Conservation (phyloP, 2,797 vertebrate species). For the Paguma larvata region DNA sequence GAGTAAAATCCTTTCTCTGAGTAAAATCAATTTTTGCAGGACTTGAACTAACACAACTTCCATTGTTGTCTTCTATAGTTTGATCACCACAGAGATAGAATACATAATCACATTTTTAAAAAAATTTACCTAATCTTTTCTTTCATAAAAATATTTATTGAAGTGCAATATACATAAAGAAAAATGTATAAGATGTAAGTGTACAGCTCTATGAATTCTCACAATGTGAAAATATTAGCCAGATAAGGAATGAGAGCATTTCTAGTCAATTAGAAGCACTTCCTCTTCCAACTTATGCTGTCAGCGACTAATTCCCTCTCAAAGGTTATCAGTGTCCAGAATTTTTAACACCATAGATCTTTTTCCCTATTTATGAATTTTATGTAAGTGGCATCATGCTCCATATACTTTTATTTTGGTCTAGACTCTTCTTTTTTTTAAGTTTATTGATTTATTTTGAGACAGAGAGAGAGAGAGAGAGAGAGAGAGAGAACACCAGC, state of each 20-base stretch:
- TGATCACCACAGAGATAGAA: background rate
- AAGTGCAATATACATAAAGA: background rate
- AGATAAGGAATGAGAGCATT: background rate
- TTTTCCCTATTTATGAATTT: constrained; percentile 16
- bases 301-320: background rate
- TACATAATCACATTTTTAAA: background rate
- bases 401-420: background rate
- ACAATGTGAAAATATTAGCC: background rate
- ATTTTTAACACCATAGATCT: background rate
- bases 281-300: background rate
- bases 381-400: background rate
- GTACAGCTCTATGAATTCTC: background rate
- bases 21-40: background rate
- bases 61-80: background rate
- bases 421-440: background rate
- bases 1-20: background rate
- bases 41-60: background rate
- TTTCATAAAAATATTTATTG: background rate
- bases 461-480: too few species aligned
- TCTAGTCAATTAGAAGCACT: background rate
- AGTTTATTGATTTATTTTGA: too few species aligned
- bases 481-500: too few species aligned
- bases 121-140: background rate
- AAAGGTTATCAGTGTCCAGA: background rate
- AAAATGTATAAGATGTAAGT: background rate